Base-by-base conservation (phyloP, 2,888 invertebrate genomes). In the Tetropium fuscum region DNA sequence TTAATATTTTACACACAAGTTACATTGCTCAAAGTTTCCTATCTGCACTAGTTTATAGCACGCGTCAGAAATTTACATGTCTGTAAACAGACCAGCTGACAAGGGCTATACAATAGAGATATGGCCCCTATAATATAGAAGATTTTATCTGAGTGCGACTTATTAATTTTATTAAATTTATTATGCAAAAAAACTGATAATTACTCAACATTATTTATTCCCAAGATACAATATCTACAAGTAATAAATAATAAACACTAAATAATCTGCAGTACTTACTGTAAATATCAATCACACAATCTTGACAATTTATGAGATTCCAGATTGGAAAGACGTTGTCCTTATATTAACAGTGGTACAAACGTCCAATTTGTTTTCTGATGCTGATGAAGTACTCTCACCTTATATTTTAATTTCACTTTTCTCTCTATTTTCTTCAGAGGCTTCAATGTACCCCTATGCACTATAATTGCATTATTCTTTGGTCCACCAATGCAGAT, bases 21-120 rank as follows among this genome's bases (percentile, higher is more conserved):
- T n/a, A n/a, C n/a, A n/a, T n/a, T n/a, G n/a, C n/a, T n/a, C n/a
- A n/a, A n/a, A n/a, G n/a, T n/a, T n/a, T n/a, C n/a, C 22, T 7
- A 22, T 22, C 3, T 22, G 22, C 3, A 7, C 4, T 22, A 22
- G 3, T 22, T 22, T 22, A 22, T 22, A 22, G 22, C 22, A 22
- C 3, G 22, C 19, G 32, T 32, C 41, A 41, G 44, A 43, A 53
- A 54, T 45, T 54, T 36, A 36, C 36, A 13, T 32, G 34, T 41
- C 41, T 53, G 13, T 30, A 25, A 53, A 53, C 32, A 32, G 53
- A 53, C 13, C 34, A 11, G 22, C 32, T 32, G 20, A 32, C 32
- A 4, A 8, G 8, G 6, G 11, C 3, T 32, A 22, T 22, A 7
- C 3, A 22, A 22, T 22, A 5, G n/a, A n/a, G n/a, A 3, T 7